Evolutionary conservation across 2,797 vertebrate genomes (phyloP), one percentile per base, ranked within the genome.

Genomic region (Allobates femoralis): DNA sequence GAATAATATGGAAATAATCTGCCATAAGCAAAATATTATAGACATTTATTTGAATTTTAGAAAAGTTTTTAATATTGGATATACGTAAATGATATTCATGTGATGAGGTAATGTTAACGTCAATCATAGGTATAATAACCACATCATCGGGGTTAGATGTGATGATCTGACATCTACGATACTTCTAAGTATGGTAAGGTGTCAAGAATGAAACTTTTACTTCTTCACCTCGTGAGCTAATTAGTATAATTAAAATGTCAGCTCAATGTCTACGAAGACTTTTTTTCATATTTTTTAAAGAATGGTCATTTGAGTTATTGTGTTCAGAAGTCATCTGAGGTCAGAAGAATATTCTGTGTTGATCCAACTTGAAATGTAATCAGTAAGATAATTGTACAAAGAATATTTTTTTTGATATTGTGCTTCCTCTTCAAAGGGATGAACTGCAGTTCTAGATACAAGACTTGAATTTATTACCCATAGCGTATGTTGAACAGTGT

Each of bases 161-260:
- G 58, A 60, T 60, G 7, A n/a, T 64, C 60, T 28, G 12, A 28
- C n/a, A 26, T 28, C 60, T 64, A 4, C 28, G 12, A 28, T 64
- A 6, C 60, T 28, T 5, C 60, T 64, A 28, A 28, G 60, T 64
- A 26, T 64, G 60, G n/a, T 64, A 3, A 64, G 26, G 32, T 8
- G 30, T 69, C 66, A 69, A 34, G 32, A 71, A 37, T 37, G 18
- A 37, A 19, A 37, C 67, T 37, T 37, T 3, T 69, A 32, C 66
- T 26, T 26, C 66, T 32, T 69, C 18, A 69, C 66, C 16, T 69
- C 34, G 8, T 7, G 18, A 69, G 66, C 30, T 69, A 32, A 69
- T 69, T 34, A 34, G 30, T 30, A 69, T 69, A 69, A 69, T 69
- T 69, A 69, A 6, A 69, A 69, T 32, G 32, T 60, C 58, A 60